phyloP scores from a whole-genome alignment of 2,797 vertebrate species.

The Stomatorhinus walkeri region DNA sequence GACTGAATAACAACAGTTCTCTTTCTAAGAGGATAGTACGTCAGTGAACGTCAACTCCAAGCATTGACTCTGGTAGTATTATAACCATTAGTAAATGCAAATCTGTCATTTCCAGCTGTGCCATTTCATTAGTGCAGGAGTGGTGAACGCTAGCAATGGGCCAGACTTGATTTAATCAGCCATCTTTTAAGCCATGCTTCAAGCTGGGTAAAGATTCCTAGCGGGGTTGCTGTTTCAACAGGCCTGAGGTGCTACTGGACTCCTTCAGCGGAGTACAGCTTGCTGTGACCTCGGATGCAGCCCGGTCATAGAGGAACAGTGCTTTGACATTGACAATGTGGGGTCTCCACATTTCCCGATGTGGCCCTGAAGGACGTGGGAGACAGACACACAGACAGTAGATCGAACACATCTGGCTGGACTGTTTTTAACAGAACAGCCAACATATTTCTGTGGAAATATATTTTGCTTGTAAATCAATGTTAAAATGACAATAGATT shows the following conservation, averaged over 20 bases:
- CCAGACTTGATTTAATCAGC: neutral
- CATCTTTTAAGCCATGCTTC: constrained; percentile 11
- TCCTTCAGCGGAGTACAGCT: neutral
- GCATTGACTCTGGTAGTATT: neutral
- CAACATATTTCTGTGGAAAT: constrained; percentile 27
- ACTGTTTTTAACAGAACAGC: constrained; percentile 33
- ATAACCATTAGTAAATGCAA: neutral
- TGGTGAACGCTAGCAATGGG: neutral
- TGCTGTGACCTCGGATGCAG: neutral
- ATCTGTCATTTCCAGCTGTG: neutral
- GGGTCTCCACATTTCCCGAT: neutral
- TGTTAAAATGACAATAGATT: neutral
- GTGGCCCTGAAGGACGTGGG: neutral
- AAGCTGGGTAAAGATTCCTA: neutral
- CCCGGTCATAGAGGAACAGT: neutral
- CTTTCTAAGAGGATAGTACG: neutral
- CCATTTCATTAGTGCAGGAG: neutral
- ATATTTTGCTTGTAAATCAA: neutral
- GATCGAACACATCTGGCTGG: neutral
- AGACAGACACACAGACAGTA: neutral
- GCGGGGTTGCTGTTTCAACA: neutral
- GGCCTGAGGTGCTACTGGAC: neutral
- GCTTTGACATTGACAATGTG: neutral
- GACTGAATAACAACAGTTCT: neutral
- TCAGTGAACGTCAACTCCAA: neutral